Evolutionary conservation across 2,888 invertebrate species (phyloP).

Genomic region (Scaptomyza flava): DNA sequence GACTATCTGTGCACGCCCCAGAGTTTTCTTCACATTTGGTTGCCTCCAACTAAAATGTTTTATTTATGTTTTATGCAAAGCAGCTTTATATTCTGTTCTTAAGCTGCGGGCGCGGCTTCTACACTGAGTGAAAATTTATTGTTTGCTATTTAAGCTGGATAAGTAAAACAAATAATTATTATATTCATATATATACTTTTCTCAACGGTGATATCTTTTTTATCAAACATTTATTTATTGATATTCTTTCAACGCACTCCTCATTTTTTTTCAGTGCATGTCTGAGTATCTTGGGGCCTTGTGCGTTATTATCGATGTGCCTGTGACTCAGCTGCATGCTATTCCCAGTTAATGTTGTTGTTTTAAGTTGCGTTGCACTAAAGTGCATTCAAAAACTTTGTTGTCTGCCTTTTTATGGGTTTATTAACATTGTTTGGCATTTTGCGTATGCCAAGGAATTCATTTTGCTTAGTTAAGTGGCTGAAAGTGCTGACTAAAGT

Average conservation of each 20-base stretch:
- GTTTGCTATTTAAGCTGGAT: neutral
- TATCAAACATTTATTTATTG: neutral
- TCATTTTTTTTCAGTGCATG: constrained; percentile 36
- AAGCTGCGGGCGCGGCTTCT: constrained; percentile 46
- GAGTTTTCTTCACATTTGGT: constrained; percentile 39
- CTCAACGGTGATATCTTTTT: neutral
- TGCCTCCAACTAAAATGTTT: constrained; percentile 33
- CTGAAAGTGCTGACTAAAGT: constrained; percentile 19
- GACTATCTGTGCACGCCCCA: constrained; percentile 16
- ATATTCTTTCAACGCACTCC: neutral
- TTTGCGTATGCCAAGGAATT: constrained; percentile 43
- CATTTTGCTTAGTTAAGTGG: constrained; percentile 22
- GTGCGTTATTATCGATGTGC: constrained; percentile 48
- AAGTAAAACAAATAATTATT: neutral
- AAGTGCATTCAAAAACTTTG: constrained; percentile 71
- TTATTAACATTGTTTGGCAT: constrained; percentile 70
- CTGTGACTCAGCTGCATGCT: constrained; percentile 66
- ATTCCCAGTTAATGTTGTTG: constrained; percentile 42
- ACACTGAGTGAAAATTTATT: constrained; percentile 17
- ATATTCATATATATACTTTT: neutral
- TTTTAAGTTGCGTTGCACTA: constrained; percentile 41
- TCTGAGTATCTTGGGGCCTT: constrained; percentile 42
- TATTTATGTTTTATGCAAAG: constrained; percentile 76
- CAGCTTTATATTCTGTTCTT: constrained; percentile 51
- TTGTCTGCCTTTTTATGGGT: constrained; percentile 71